Percentiles rank a stretch among this genome's conserved stretches.
Conservation (phyloP, 2,888 invertebrate species). For the Clanis bilineata region DNA sequence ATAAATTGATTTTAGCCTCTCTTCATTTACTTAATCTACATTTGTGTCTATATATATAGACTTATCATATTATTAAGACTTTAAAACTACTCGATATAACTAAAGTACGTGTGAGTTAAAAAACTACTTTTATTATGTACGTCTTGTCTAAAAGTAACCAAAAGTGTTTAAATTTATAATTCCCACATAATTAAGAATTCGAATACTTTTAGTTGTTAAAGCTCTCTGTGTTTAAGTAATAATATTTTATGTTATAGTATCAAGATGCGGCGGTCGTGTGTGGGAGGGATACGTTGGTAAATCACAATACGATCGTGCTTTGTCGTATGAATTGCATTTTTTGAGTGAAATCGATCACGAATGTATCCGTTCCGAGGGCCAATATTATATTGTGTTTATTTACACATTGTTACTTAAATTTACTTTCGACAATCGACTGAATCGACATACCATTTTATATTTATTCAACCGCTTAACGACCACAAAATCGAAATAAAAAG, state of each 20-base stretch:
- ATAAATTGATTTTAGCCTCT: too few species aligned
- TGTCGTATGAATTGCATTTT: slow-evolving; percentile 76
- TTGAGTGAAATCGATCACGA: slow-evolving; percentile 75
- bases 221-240: background rate
- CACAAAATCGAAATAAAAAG: slow-evolving; percentile 20
- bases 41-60: too few species aligned
- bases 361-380: slow-evolving; percentile 50
- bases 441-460: slow-evolving; percentile 6
- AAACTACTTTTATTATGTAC: too few species aligned
- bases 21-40: too few species aligned
- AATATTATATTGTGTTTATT: slow-evolving; percentile 64
- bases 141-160: too few species aligned
- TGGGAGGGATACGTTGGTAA: slow-evolving; percentile 58
- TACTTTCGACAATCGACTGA: slow-evolving; percentile 16
- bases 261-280: slow-evolving; percentile 44
- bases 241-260: slow-evolving; percentile 38
- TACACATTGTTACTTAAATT: slow-evolving; percentile 54
- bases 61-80: too few species aligned
- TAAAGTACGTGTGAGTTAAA: too few species aligned
- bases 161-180: too few species aligned
- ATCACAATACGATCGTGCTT: slow-evolving; percentile 69
- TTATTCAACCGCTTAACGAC: slow-evolving; percentile 14
- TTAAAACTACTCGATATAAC: too few species aligned
- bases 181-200: background rate
- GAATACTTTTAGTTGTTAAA: background rate